Percentiles rank a stretch among this genome's conserved stretches.
These are phyloP conservation scores for Lycocerus yunnanus DNA, from an alignment of 2,888 invertebrate genomes.

Conservation along the genomic window DNA sequence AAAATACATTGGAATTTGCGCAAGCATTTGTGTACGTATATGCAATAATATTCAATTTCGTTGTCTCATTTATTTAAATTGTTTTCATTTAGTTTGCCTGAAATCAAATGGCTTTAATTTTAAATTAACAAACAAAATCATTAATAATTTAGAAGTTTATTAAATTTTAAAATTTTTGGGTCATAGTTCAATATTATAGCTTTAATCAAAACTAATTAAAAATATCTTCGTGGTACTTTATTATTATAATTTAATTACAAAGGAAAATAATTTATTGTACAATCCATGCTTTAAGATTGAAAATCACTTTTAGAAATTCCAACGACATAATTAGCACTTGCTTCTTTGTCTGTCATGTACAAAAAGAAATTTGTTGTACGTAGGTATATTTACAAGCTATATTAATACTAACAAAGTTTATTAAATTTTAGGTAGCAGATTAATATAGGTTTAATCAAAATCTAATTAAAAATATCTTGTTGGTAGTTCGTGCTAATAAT, in stretches of 20 bases:
- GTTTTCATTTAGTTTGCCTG: background rate
- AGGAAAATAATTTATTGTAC: background rate
- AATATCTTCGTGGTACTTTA: background rate
- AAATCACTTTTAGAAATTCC: background rate
- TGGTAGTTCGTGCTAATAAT: no score
- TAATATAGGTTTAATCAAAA: no score
- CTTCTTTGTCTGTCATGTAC: no score
- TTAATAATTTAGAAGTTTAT: background rate
- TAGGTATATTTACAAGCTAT: no score
- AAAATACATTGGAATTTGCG: background rate
- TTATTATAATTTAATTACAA: background rate
- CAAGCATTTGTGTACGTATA: background rate
- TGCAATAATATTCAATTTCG: background rate
- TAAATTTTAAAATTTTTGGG: background rate
- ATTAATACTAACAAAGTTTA: no score
- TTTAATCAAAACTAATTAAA: background rate
- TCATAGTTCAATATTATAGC: background rate
- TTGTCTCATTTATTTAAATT: background rate
- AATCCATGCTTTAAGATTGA: background rate
- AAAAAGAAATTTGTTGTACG: no score
- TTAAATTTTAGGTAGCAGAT: no score
- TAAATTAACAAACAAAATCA: background rate
- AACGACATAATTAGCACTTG: background rate
- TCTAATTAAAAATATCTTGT: no score
- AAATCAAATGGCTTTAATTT: background rate